Evolutionary conservation across 2,888 invertebrate genomes (phyloP), one percentile per base, ranked within the genome.

Genomic region (Kuschelorhynchus macadamiae): DNA sequence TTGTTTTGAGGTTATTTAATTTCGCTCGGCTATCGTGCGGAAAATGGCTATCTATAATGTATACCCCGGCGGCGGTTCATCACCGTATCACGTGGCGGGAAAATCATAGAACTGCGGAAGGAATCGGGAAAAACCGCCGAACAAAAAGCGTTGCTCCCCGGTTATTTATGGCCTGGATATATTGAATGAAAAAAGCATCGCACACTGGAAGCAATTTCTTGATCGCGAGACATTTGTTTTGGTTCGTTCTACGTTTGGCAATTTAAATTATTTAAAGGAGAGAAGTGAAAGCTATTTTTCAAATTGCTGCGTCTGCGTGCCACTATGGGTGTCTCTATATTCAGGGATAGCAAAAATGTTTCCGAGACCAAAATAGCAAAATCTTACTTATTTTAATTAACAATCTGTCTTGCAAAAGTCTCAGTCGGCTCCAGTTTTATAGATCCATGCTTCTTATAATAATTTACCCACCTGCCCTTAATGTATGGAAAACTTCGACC

Each of bases 131-230:
- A 30, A 56, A 42, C 9, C 14, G 21, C 16, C 16, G 16, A 47
- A 60, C 47, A 60, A 60, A 59, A 60, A 47, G 30, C 21, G 21
- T 2, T 39, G 30, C 44, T 30, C 21, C 17, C 14, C 55, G 33
- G 36, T 39, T 47, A 60, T 60, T 60, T 60, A 60, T n/a, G 60
- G 39, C 20, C 14, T 14, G n/a, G 21, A 57, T 47, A 57, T 47
- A 18, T 46, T 14, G 33, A 46, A 33, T 47, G 33, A 46, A 57
- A 57, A 20, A 11, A 20, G 33, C 25, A 18, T 14, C 16, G 46
- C 20, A 20, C 44, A 17, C 46, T 12, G 46, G 33, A 33, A 20
- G 32, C 32, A 32, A 46, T 46, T 57, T 46, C 57, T 57, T 57
- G 46, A 33, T 12, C 12, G 11, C 12, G 36, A 14, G 25, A 36